Evolutionary conservation across 2,888 invertebrate species (phyloP).

Genomic region (Protophormia terraenovae): DNA sequence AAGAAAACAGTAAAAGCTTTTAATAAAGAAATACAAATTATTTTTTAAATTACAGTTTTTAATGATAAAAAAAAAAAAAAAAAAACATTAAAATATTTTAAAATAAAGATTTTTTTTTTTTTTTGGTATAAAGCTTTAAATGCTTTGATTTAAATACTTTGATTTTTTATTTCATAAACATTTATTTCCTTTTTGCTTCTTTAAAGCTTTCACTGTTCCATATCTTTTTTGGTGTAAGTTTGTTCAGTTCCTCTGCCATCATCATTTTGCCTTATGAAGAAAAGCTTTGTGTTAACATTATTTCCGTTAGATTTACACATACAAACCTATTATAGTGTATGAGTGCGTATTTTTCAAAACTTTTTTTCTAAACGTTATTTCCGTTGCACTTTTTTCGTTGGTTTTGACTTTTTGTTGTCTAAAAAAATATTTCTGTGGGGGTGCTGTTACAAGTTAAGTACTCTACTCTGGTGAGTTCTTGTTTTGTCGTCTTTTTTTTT

Average conservation of each 20-base stretch:
- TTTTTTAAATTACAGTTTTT: neutral
- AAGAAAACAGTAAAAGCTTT: neutral
- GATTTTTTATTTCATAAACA: too few relatives aligned
- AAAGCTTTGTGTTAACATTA: constrained; percentile 17
- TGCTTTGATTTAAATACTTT: neutral
- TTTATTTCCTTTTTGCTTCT: neutral
- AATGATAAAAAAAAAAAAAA: neutral
- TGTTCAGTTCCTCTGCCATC: neutral
- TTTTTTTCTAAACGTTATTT: constrained; percentile 24
- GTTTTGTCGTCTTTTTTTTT: neutral
- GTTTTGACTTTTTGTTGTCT: constrained; percentile 10
- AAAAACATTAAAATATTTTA: neutral
- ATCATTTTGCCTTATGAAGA: neutral
- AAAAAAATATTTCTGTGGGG: neutral
- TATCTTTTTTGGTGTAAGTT: neutral
- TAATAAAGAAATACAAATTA: neutral
- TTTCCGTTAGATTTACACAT: neutral
- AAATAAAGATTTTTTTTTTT: too few relatives aligned
- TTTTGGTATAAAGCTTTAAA: neutral
- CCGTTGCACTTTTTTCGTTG: constrained; percentile 43
- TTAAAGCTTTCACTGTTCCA: constrained; percentile 15
- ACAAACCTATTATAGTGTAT: neutral
- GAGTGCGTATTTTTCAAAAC: neutral
- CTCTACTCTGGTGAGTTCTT: neutral
- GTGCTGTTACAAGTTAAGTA: constrained; percentile 19